Evolutionary conservation across 2,113 vertebrate genomes (phyloP), one percentile per base, ranked within the genome.

Genomic region (Tachysurus vachellii): DNA sequence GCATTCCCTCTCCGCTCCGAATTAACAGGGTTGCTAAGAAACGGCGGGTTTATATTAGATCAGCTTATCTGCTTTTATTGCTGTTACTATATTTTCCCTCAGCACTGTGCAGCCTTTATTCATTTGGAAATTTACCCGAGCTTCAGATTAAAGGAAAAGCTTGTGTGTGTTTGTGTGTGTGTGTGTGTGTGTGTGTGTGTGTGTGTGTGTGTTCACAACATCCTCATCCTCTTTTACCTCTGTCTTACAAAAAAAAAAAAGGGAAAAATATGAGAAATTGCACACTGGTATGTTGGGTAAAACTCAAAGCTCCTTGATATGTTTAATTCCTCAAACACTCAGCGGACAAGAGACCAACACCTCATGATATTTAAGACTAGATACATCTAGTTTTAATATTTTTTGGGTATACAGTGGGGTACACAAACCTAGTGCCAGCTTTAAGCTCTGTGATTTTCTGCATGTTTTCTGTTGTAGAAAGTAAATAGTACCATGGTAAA

Each of bases 11-110:
- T 94, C 88, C 89, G 91, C 92, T 93, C 92, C 89, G 92, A 94
- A 95, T 95, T 95, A 95, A 93, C 93, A 93, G 93, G 94, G 95
- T 96, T 96, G 95, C 95, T 96, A 95, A 95, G 94, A 95, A 95
- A 96, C 95, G 89, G 92, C 80, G 92, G 91, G 91, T 89, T 95
- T 95, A 94, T 95, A 95, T 95, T 95, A 94, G 93, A 95, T 95
- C 95, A 94, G 92, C 89, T 95, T 95, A 94, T 94, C 93, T 93
- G 91, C 92, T 89, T 88, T 95, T 95, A 94, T 95, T 94, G 92
- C 94, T 93, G 93, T 94, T 93, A 93, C 95, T 95, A 94, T 95
- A 95, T 95, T 96, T 95, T 94, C 93, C 93, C 88, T 68, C 92
- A 87, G 91, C 91, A 87, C 92, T 73, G 75, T 93, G 90, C 93